Conservation (phyloP, 2,797 vertebrate species). For the Leucoraja ocellata region DNA sequence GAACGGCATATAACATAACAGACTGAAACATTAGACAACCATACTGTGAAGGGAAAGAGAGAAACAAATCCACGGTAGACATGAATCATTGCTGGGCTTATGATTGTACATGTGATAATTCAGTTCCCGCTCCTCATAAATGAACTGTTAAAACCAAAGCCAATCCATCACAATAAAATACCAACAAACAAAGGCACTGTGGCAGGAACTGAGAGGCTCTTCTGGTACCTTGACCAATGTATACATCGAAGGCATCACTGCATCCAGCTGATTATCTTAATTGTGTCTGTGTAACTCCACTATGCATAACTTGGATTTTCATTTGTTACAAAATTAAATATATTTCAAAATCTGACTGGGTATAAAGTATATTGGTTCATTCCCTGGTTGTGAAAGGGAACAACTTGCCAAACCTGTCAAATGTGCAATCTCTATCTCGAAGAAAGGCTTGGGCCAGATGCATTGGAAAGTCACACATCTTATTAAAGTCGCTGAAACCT, state of each 20-base stretch:
- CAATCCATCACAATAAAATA: neutral
- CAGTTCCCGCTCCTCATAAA: neutral
- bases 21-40: neutral
- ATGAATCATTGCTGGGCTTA: neutral
- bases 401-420: too few relatives aligned
- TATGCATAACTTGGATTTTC: neutral
- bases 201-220: neutral
- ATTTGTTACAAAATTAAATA: neutral
- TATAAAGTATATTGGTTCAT: neutral
- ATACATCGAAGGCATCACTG: neutral
- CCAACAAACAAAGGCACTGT: neutral
- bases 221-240: neutral
- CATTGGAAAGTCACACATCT: too few relatives aligned
- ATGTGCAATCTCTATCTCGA: too few relatives aligned
- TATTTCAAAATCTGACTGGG: neutral
- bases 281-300: neutral
- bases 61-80: neutral
- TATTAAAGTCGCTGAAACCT: too few relatives aligned
- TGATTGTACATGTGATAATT: neutral
- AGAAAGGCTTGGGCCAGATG: too few relatives aligned
- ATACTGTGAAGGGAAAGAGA: neutral
- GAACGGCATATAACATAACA: neutral
- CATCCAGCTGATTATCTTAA: neutral
- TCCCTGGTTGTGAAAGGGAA: neutral
- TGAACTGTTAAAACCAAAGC: neutral